Conservation (phyloP, 1,140 invertebrate species). For the Drosophila melanica region DNA sequence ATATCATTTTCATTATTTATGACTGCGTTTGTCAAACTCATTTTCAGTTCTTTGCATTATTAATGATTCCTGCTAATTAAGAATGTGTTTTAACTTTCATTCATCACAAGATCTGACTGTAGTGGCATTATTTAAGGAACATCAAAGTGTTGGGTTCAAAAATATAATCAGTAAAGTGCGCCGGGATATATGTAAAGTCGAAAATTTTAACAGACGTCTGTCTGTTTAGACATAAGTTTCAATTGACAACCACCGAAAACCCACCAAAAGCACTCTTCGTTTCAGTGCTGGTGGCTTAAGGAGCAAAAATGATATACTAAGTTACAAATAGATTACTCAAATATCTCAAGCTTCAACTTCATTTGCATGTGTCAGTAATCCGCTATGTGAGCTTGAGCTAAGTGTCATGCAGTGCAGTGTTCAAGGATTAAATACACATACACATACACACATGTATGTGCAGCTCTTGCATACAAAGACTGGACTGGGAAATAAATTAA, state of each 20-base stretch:
- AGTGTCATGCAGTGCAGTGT: conserved; percentile 2
- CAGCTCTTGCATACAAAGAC: conserved; percentile 11
- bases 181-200: too few species aligned
- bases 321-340: conserved; percentile 19
- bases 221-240: too few species aligned
- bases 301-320: conserved; percentile 62
- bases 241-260: not conserved
- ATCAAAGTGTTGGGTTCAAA: not conserved
- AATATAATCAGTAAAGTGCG: too few species aligned
- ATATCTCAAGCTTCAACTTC: conserved; percentile 10
- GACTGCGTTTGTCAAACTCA: not conserved
- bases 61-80: not conserved
- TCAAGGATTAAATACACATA: conserved; percentile 5
- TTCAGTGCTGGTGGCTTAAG: conserved; percentile 66
- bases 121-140: not conserved
- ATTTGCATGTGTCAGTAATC: conserved; percentile 27
- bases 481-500: conserved; percentile 17
- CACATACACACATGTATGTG: not conserved
- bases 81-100: conserved; percentile 4
- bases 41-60: not conserved
- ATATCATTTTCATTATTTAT: not conserved
- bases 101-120: not conserved
- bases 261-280: conserved; percentile 34
- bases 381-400: not conserved
- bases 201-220: too few species aligned